Evolutionary conservation across 2,888 invertebrate genomes (phyloP).

Genomic region (Acleris emargana): DNA sequence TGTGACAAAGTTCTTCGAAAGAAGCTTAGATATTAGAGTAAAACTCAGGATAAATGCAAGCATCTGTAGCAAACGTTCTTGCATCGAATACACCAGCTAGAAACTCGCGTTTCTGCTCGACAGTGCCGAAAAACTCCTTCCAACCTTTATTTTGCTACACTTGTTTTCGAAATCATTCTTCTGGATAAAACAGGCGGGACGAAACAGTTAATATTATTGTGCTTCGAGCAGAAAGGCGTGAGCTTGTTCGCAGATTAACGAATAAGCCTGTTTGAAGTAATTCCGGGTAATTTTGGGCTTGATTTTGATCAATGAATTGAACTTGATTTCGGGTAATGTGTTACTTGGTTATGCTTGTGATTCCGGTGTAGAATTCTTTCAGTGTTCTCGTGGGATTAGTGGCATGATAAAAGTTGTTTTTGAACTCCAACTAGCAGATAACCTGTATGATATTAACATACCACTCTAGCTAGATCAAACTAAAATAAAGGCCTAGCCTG

Average conservation of each 20-base stretch:
- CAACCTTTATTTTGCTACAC: constrained; percentile 37
- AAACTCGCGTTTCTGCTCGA: constrained; percentile 26
- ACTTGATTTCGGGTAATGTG: not conserved
- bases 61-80: too few relatives aligned
- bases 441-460: too few relatives aligned
- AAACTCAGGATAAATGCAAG: too few relatives aligned
- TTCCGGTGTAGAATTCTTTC: too few relatives aligned
- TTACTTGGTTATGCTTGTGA: not conserved
- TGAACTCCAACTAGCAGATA: too few relatives aligned
- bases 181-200: constrained; percentile 27
- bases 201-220: constrained; percentile 29
- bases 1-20: too few relatives aligned
- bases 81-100: not conserved
- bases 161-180: constrained; percentile 36
- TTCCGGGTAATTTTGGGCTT: not conserved
- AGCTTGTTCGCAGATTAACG: constrained; percentile 1
- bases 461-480: too few relatives aligned
- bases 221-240: constrained; percentile 23
- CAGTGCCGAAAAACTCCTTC: constrained; percentile 31
- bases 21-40: too few relatives aligned
- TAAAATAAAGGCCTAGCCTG: too few relatives aligned
- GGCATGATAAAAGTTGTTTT: too few relatives aligned
- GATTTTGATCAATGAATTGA: not conserved
- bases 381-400: too few relatives aligned
- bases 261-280: constrained; percentile 4